A percentile compares a stretch with the other conserved stretches of the same genome.
Evolutionary conservation across 2,888 invertebrate genomes (phyloP).

Genomic region (Podabrus alpinus): DNA sequence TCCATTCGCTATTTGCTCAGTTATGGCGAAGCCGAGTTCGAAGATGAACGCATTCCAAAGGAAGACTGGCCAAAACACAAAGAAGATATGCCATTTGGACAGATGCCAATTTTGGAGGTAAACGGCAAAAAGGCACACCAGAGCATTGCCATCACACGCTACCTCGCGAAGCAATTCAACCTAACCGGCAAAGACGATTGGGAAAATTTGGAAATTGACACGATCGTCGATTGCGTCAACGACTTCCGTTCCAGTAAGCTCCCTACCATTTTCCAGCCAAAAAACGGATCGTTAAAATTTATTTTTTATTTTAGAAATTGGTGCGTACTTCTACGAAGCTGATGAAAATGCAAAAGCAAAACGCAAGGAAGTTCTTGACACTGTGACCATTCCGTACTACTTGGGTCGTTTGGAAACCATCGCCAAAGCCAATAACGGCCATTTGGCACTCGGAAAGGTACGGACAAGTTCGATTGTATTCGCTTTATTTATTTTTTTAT

Average conservation of each 20-base stretch:
- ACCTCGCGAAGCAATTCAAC: too few relatives aligned
- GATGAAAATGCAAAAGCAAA: slow-evolving; percentile 58
- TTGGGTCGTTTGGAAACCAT: slow-evolving; percentile 61
- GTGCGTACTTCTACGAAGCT: slow-evolving; percentile 59
- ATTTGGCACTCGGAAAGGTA: too few relatives aligned
- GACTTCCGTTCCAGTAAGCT: slow-evolving; percentile 65
- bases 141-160: too few relatives aligned
- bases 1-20: slow-evolving; percentile 66
- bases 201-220: slow-evolving; percentile 67
- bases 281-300: background rate
- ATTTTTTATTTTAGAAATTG: slow-evolving; percentile 53
- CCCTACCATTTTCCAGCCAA: background rate
- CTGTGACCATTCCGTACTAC: slow-evolving; percentile 61
- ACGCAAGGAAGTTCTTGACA: slow-evolving; percentile 55
- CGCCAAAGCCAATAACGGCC: slow-evolving; percentile 62
- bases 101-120: slow-evolving; percentile 65
- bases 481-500: background rate
- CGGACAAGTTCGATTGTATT: slow-evolving; percentile 23
- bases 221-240: slow-evolving; percentile 63
- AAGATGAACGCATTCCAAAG: slow-evolving; percentile 62
- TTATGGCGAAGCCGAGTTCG: slow-evolving; percentile 65
- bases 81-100: slow-evolving; percentile 66
- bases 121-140: slow-evolving; percentile 66
- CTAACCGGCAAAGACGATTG: slow-evolving; percentile 62
- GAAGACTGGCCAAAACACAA: slow-evolving; percentile 46